Evolutionary conservation across 2,113 vertebrate genomes (phyloP), one percentile per base, ranked within the genome.

Genomic region (Polypterus senegalus): DNA sequence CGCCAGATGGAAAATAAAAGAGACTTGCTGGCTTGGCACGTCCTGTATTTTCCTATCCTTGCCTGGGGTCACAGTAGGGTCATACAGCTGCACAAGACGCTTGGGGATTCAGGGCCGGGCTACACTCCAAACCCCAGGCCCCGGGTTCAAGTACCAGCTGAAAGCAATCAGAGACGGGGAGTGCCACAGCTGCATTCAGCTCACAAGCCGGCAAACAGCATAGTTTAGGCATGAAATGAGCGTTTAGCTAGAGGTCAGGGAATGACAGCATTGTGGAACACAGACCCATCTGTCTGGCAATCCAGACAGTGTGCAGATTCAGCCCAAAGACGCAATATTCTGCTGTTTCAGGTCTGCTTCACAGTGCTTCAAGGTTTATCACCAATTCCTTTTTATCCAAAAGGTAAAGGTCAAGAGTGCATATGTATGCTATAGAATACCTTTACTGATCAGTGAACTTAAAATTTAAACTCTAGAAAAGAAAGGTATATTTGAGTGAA

Each of bases 131-230:
- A 94, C 93, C 91, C 88, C 91, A 90, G 85, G 91, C 94, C 91
- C 93, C 61, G 92, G 95, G 95, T 98, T 98, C 95, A 98, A 98
- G 95, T 98, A 97, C 95, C 95, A 98, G 95, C 95, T 98, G 95
- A 98, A 96, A 98, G 95, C 93, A 98, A 98, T 97, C 96, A 97
- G 91, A 90, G 93, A 89, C 81, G 86, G 86, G 86, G 86, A 95
- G 92, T 93, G 91, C 92, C 93, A 94, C 94, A 97, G 94, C 94
- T 97, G 94, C 90, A 93, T 87, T 78, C 48, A 9, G 51, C 61
- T 54, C 57, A 61, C 63, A 48, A 64, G 45, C 69, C 70, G 61
- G 70, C 60, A 67, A 74, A 62, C 62, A 66, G 77, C 78, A 81
- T 78, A 79, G 70, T 81, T 83, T 80, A 66, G 76, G 79, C 76